phyloP scores from a whole-genome alignment of 64 coral and sea anemone genomes.

The Hydrozoanthus tunicans region DNA sequence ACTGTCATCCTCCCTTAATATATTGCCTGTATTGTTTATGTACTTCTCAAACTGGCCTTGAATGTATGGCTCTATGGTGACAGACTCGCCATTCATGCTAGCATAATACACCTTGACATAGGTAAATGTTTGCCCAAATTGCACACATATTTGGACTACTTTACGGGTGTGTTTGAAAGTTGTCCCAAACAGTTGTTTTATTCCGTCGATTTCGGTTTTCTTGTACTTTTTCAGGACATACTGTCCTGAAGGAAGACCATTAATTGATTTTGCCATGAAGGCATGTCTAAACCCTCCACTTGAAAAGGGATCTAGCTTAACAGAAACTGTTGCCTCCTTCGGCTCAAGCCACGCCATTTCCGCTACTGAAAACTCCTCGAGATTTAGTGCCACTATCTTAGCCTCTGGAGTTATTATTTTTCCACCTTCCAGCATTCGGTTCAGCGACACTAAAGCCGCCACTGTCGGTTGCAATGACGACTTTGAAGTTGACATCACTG shows the following conservation, averaged over 20 bases:
- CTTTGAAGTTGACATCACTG: constrained; percentile 27
- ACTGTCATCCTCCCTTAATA: constrained; percentile 45
- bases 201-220: constrained; percentile 48
- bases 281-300: constrained; percentile 64
- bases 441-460: constrained; percentile 53
- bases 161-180: constrained; percentile 45
- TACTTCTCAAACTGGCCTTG: constrained; percentile 68
- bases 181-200: constrained; percentile 35
- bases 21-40: constrained; percentile 64
- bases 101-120: constrained; percentile 70
- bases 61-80: constrained; percentile 62
- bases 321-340: constrained; percentile 38
- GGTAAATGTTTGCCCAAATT: constrained; percentile 75
- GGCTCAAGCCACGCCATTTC: constrained; percentile 52
- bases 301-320: constrained; percentile 42
- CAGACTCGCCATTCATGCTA: constrained; percentile 62
- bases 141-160: constrained; percentile 64
- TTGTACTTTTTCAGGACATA: constrained; percentile 66
- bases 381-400: constrained; percentile 56
- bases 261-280: constrained; percentile 46
- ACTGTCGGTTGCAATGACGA: constrained; percentile 49
- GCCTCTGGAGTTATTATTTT: constrained; percentile 57
- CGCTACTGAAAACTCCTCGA: constrained; percentile 64
- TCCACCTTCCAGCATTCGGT: constrained; percentile 49
- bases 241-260: constrained; percentile 61